phyloP scores from a whole-genome alignment of 2,797 vertebrate genomes.

The Oreortyx pictus region DNA sequence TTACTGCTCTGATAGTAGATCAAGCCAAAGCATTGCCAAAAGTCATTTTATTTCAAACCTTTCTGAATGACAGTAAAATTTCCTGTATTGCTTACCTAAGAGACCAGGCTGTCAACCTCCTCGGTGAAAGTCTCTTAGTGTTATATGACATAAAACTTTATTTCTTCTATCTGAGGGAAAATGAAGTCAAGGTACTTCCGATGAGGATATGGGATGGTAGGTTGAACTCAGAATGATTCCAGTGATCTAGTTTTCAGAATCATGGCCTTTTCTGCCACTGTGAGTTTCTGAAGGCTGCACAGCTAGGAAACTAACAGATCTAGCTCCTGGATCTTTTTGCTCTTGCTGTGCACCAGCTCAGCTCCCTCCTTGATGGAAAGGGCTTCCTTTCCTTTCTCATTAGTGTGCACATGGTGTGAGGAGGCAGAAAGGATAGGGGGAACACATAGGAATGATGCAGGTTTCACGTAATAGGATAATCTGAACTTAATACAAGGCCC shows the following conservation, averaged over 20 bases:
- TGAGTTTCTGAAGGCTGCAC: neutral
- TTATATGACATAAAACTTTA: neutral
- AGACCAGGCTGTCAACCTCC: conserved; percentile 5
- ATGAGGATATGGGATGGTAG: neutral
- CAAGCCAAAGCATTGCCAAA: conserved; percentile 32
- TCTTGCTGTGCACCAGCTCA: neutral
- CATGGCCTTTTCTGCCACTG: neutral
- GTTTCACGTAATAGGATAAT: neutral
- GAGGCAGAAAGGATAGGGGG: neutral
- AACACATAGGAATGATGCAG: neutral
- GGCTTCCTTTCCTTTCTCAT: neutral
- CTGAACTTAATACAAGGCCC: neutral
- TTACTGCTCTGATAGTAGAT: conserved; percentile 38
- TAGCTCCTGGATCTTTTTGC: neutral
- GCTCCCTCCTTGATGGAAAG: neutral
- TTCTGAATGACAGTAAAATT: conserved; percentile 55
- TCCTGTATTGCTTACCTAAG: conserved; percentile 53
- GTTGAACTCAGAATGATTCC: neutral
- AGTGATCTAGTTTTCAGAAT: neutral
- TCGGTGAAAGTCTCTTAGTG: neutral
- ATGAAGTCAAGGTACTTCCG: neutral
- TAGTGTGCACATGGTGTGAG: rapidly evolving
- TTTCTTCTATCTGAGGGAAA: conserved; percentile 35
- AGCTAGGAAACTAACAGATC: neutral
- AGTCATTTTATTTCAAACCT: conserved; percentile 27